phyloP scores from a whole-genome alignment of 2,797 vertebrate genomes.

The Oreochromis mossambicus region DNA sequence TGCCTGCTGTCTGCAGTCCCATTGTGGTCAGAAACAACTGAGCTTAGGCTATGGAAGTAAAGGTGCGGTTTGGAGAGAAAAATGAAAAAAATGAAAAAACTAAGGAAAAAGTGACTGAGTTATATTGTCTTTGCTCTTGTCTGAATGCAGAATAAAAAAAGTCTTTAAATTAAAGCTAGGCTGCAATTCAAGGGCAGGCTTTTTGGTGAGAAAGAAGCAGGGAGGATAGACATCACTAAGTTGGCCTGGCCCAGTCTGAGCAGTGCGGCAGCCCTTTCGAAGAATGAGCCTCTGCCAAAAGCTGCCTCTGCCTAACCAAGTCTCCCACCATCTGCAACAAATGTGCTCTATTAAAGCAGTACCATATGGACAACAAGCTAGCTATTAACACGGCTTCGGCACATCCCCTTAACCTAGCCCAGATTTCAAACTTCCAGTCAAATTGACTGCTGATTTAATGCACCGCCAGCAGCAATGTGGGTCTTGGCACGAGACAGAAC shows the following conservation, averaged over 20 bases:
- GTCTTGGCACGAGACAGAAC: slow-evolving; percentile 77
- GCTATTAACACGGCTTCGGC: slow-evolving; percentile 92
- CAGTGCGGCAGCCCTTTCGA: slow-evolving; percentile 75
- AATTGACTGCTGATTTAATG: slow-evolving; percentile 89
- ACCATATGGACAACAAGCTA: slow-evolving; percentile 96
- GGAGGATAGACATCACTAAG: slow-evolving; percentile 71
- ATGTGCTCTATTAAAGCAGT: slow-evolving; percentile 94
- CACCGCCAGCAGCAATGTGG: slow-evolving; percentile 82
- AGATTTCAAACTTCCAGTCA: slow-evolving; percentile 88
- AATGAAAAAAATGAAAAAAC: slow-evolving; percentile 49
- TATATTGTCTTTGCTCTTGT: slow-evolving; percentile 71
- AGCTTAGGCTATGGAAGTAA: slow-evolving; percentile 71
- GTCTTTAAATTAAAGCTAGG: slow-evolving; percentile 75
- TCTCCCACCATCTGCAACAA: slow-evolving; percentile 95
- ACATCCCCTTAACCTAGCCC: slow-evolving; percentile 82
- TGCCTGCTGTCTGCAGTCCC: slow-evolving; percentile 67
- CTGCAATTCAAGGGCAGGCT: slow-evolving; percentile 80
- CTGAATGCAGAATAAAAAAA: slow-evolving; percentile 47
- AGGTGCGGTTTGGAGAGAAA: slow-evolving; percentile 76
- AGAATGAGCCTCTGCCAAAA: slow-evolving; percentile 83
- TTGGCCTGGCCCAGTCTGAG: slow-evolving; percentile 57
- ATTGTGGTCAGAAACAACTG: slow-evolving; percentile 80
- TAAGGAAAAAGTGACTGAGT: slow-evolving; percentile 77
- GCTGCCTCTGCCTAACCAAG: slow-evolving; percentile 82
- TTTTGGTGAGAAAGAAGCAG: slow-evolving; percentile 75